Evolutionary conservation across 2,113 vertebrate genomes (phyloP).

Genomic region (Vulpes lagopus): DNA sequence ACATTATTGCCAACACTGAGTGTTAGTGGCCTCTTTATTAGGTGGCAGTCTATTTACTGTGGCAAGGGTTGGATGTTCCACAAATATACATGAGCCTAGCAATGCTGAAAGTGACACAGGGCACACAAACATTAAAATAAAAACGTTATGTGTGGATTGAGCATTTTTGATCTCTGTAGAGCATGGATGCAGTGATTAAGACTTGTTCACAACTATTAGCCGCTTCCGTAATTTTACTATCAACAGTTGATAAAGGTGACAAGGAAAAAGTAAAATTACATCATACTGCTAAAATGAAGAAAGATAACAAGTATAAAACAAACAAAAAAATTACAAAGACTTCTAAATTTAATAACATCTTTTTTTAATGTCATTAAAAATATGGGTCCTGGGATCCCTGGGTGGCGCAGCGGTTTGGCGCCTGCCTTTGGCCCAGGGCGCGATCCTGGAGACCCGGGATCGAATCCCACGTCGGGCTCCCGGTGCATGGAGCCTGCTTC

Average conservation of each 20-base stretch:
- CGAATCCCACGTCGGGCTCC: too few relatives aligned
- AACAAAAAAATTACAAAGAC: not conserved
- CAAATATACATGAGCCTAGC: not conserved
- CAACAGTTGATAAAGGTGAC: not conserved
- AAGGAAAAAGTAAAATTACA: not conserved
- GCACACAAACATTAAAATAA: not conserved
- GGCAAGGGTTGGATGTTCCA: not conserved
- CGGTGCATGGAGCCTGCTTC: too few relatives aligned
- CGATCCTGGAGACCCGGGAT: too few relatives aligned
- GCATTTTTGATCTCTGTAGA: not conserved
- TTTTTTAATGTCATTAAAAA: constrained; percentile 12
- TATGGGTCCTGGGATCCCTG: not conserved
- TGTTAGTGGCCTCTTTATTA: not conserved
- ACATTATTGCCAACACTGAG: not conserved
- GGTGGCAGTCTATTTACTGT: too few relatives aligned
- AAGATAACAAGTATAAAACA: not conserved
- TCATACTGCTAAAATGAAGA: not conserved
- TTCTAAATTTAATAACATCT: not conserved
- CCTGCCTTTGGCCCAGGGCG: too few relatives aligned
- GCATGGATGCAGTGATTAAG: not conserved
- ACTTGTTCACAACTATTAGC: not conserved
- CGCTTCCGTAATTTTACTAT: not conserved
- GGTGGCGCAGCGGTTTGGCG: too few relatives aligned
- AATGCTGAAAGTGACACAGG: not conserved
- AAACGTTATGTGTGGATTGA: not conserved